These are phyloP conservation scores for Cecidostiba fungosa DNA, from an alignment of 2,888 invertebrate genomes.

Conservation along the genomic window DNA sequence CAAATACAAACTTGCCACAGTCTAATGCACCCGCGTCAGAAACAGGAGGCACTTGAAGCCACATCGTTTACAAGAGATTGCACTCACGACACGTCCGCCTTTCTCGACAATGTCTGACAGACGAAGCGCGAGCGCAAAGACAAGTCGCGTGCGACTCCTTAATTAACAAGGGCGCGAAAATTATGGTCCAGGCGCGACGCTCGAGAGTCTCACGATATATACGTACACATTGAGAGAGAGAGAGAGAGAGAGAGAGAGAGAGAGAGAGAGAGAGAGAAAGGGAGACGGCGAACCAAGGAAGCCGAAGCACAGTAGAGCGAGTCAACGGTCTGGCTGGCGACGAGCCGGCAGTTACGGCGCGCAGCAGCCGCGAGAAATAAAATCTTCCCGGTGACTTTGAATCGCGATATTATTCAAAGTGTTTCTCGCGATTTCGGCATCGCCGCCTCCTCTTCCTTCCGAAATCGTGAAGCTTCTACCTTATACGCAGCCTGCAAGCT, in stretches of 20 bases:
- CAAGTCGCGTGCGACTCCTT: neutral
- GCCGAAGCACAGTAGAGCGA: slow-evolving; percentile 57
- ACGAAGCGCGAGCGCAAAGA: neutral
- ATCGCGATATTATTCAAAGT: slow-evolving; percentile 79
- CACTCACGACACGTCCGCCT: slow-evolving; percentile 21
- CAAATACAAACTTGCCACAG: slow-evolving; percentile 16
- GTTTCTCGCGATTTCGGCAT: slow-evolving; percentile 74
- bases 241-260: neutral
- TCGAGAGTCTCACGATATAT: neutral
- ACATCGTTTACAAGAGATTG: slow-evolving; percentile 35
- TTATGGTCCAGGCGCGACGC: neutral
- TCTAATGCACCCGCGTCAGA: slow-evolving; percentile 17
- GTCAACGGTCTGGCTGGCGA: slow-evolving; percentile 77
- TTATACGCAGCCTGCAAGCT: neutral
- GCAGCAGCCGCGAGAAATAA: slow-evolving; percentile 75
- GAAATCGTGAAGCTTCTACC: neutral
- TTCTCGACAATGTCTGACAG: neutral
- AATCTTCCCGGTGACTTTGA: slow-evolving; percentile 76
- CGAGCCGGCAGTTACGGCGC: slow-evolving; percentile 73
- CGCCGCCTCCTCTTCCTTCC: neutral
- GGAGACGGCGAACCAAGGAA: slow-evolving; percentile 13
- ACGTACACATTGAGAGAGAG: neutral
- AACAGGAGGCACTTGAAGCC: slow-evolving; percentile 1
- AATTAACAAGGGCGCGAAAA: slow-evolving; percentile 30
- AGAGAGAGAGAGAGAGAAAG: neutral